phyloP scores from a whole-genome alignment of 2,888 invertebrate species.

The Tridacna crocea region DNA sequence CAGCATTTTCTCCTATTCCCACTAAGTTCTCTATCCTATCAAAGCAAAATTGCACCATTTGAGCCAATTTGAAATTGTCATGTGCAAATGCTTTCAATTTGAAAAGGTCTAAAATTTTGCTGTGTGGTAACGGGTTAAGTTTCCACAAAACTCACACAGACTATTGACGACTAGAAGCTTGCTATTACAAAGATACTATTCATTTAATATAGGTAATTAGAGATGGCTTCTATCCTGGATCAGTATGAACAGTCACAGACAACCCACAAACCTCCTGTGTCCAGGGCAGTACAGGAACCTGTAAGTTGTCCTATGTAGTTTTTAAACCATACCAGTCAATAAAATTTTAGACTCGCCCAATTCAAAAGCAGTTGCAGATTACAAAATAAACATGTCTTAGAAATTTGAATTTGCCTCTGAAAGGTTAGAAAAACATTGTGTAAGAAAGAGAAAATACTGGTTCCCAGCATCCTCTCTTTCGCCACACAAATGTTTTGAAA shows the following conservation, averaged over 20 bases:
- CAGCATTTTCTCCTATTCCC: neutral
- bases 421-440: too few relatives aligned
- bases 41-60: neutral
- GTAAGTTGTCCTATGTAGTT: conserved; percentile 61
- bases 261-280: conserved; percentile 59
- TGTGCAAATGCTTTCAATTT: neutral
- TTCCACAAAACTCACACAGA: neutral
- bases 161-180: neutral
- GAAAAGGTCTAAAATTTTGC: neutral
- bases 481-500: too few relatives aligned
- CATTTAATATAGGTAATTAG: neutral
- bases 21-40: neutral
- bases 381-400: too few relatives aligned
- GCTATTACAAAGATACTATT: neutral
- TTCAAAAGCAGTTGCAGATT: too few relatives aligned
- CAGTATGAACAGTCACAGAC: conserved; percentile 90
- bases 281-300: conserved; percentile 81
- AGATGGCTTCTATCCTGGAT: conserved; percentile 93
- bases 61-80: neutral
- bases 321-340: neutral
- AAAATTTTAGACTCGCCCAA: too few relatives aligned
- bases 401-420: too few relatives aligned
- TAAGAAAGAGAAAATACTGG: too few relatives aligned
- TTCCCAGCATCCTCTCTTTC: too few relatives aligned
- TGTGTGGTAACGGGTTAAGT: neutral